Percentiles rank a stretch among this genome's conserved stretches.
Evolutionary conservation across 2,888 invertebrate genomes (phyloP).

Genomic region (Drosophila neoperkinsi): DNA sequence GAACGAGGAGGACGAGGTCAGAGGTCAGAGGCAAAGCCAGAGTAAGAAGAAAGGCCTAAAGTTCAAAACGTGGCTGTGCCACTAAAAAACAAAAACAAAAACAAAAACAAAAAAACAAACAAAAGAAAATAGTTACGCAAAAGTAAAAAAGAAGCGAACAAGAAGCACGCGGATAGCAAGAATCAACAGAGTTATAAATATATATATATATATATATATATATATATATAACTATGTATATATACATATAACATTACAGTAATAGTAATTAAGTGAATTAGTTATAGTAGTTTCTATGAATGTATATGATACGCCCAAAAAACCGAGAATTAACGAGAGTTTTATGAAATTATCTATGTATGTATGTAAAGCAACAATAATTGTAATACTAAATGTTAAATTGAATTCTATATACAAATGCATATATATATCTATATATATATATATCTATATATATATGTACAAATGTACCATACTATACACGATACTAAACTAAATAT

Average conservation of each 20-base stretch:
- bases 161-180: constrained; percentile 13
- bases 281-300: constrained; percentile 32
- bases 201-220: constrained; percentile 1
- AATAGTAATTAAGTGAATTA: constrained; percentile 27
- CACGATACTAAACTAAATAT: constrained; percentile 25
- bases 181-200: constrained; percentile 41
- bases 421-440: constrained; percentile 3
- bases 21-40: constrained; percentile 20
- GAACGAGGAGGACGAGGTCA: constrained; percentile 37
- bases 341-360: constrained; percentile 29
- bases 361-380: constrained; percentile 32
- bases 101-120: constrained; percentile 16
- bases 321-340: constrained; percentile 24
- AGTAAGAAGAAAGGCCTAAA: constrained; percentile 64
- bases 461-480: constrained; percentile 1
- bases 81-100: constrained; percentile 52
- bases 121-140: constrained; percentile 11
- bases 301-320: constrained; percentile 27
- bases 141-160: constrained; percentile 14
- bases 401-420: constrained; percentile 27
- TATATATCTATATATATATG: not conserved
- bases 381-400: constrained; percentile 34
- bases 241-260: constrained; percentile 20
- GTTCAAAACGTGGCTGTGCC: constrained; percentile 80
- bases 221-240: not conserved